phyloP scores from a whole-genome alignment of 2,113 vertebrate genomes.

The Pelobates fuscus region DNA sequence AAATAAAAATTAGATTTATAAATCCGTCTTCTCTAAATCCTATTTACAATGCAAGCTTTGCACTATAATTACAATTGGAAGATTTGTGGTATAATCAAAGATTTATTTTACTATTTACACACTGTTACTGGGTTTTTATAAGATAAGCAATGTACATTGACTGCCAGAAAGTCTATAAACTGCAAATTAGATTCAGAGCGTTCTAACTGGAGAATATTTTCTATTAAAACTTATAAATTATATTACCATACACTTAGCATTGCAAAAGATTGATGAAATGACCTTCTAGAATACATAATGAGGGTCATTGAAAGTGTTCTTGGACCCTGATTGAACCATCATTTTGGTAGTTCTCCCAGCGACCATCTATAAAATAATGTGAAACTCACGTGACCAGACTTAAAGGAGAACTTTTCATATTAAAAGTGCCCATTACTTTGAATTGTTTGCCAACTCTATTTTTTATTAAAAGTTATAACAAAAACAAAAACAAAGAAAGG shows the following conservation, averaged over 20 bases:
- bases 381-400: too few species aligned
- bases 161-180: constrained; percentile 37
- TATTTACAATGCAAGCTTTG: constrained; percentile 11
- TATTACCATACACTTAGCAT: neutral
- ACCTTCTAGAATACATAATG: too few species aligned
- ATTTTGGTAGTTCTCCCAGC: too few species aligned
- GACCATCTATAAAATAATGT: too few species aligned
- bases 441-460: too few species aligned
- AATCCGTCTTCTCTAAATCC: constrained; percentile 11
- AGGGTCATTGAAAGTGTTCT: too few species aligned
- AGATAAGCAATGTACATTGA: constrained; percentile 17
- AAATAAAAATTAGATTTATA: constrained; percentile 1
- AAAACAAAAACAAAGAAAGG: too few species aligned
- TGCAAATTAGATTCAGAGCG: constrained; percentile 12
- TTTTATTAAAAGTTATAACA: too few species aligned
- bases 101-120: constrained; percentile 19
- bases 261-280: neutral
- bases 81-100: constrained; percentile 22
- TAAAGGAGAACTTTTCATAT: too few species aligned
- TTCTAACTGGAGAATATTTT: constrained; percentile 19
- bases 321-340: too few species aligned
- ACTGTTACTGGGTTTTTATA: constrained; percentile 3
- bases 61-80: constrained; percentile 14
- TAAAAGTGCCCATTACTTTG: too few species aligned
- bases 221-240: constrained; percentile 29